Conservation (phyloP, 1,140 invertebrate species). For the Sitodiplosis mosellana region DNA sequence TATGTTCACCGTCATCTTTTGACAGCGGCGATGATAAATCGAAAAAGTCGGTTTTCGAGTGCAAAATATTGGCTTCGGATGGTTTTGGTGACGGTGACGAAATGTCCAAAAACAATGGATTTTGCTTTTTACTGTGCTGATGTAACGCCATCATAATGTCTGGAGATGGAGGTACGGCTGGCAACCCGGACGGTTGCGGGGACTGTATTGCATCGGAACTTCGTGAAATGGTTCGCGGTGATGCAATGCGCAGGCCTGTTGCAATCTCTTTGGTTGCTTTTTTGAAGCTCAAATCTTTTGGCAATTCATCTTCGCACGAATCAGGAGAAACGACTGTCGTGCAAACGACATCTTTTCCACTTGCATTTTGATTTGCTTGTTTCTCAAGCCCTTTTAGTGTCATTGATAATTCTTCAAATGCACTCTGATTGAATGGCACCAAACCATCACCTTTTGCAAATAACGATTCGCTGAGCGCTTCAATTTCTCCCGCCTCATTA, state of each 20-base stretch:
- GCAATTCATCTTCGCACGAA: conserved; percentile 27
- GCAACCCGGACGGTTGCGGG: conserved; percentile 42
- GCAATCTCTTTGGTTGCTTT: conserved; percentile 22
- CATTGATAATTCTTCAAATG: conserved; percentile 3
- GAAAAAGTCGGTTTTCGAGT: not conserved
- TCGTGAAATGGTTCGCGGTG: conserved; percentile 33
- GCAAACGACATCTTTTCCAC: not conserved
- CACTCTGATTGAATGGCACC: conserved; percentile 10
- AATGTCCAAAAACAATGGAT: not conserved
- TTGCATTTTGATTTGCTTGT: not conserved
- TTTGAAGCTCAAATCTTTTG: conserved; percentile 35
- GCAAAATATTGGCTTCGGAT: not conserved
- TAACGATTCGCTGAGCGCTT: conserved; percentile 20
- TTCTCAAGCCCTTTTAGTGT: conserved; percentile 4
- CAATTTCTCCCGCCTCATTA: conserved; percentile 23
- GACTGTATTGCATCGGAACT: conserved; percentile 42
- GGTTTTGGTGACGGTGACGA: conserved; percentile 1
- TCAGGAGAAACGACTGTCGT: conserved; percentile 9
- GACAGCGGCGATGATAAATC: not conserved
- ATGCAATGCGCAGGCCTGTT: conserved; percentile 24
- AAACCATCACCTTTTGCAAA: conserved; percentile 10
- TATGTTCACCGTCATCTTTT: not conserved
- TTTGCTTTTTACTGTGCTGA: not conserved
- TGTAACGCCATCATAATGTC: conserved; percentile 25
- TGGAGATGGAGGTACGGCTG: conserved; percentile 36